Evolutionary conservation across 2,797 vertebrate species (phyloP), one percentile per base, ranked within the genome.

Genomic region (Vultur gryphus): DNA sequence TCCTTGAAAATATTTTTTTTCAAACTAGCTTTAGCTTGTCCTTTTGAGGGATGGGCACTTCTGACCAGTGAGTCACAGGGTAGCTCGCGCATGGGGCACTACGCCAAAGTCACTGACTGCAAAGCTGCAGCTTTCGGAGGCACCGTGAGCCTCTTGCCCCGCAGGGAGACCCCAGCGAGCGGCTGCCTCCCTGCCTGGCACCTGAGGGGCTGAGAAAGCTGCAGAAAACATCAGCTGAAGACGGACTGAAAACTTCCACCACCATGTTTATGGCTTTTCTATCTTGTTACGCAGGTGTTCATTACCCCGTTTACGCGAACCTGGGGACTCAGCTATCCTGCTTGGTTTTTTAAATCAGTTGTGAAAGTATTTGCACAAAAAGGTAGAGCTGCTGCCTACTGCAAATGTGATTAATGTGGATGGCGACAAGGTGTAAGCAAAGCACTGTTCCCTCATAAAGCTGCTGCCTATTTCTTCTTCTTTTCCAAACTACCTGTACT

Each of bases 281-380:
- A 6, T 79, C 54, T 75, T 77, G 65, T 82, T 84, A 93, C 6
- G 4, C 62, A 84, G 39, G 77, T 77, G 76, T 84, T 94, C 66
- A 57, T 91, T 92, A 84, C 49, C 25, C 43, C 3, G 4, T 88
- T 93, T 83, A 92, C 0, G 0, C 4, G 43, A 77, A 80, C 57
- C 75, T 57, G 15, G 78, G 94, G 92, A 93, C 37, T 85, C 33
- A 11, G 37, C 15, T 92, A 75, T 75, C 75, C 59, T 87, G 83
- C 57, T 69, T 7, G 7, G 2, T 28, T 80, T 95, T 94, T 92
- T 57, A 80, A 93, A 72, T 44, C 49, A 41, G 58, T 89, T 85
- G 67, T 93, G 89, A 59, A 85, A 87, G 77, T 54, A 89, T 94
- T 91, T 85, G 84, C 57, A 78, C 59, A 89, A 78, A 90, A 90